These are phyloP conservation scores for Speoplatyrhinus poulsoni DNA, from an alignment of 2,113 vertebrate species.

Conservation along the genomic window DNA sequence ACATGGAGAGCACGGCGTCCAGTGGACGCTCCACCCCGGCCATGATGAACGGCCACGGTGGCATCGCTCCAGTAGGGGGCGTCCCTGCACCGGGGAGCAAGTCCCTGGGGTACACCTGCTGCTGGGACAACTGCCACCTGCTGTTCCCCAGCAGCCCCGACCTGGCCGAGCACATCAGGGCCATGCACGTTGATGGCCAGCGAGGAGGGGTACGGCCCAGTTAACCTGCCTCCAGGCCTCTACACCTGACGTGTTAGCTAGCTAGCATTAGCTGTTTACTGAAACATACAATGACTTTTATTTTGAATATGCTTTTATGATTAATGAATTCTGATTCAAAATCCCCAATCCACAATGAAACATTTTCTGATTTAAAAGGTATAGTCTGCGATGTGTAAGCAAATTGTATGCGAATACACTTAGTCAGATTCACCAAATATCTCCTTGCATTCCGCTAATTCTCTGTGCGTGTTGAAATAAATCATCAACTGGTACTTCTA, in stretches of 20 bases:
- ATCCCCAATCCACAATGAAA: no score
- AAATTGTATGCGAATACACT: no score
- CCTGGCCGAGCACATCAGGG: constrained; percentile 94
- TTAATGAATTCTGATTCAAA: no score
- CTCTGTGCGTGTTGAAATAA: no score
- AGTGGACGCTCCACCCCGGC: constrained; percentile 96
- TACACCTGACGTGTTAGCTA: background rate
- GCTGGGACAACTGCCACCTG: constrained; percentile 94
- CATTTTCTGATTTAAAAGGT: no score
- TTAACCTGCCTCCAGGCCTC: background rate
- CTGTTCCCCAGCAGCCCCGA: constrained; percentile 93
- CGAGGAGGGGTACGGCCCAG: constrained; percentile 86
- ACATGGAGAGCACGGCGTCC: constrained; percentile 94
- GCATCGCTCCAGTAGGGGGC: constrained; percentile 35
- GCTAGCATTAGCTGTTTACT: no score
- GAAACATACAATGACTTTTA: no score
- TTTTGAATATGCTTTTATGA: no score
- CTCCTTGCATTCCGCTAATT: no score
- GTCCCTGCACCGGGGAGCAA: constrained; percentile 76
- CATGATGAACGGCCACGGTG: constrained; percentile 89
- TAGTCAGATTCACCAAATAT: no score
- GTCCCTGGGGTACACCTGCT: constrained; percentile 89
- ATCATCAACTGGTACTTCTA: no score
- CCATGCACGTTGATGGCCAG: constrained; percentile 92
- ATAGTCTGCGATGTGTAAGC: no score